Evolutionary conservation across 2,113 vertebrate genomes (phyloP).

Genomic region (Theristicus caerulescens): DNA sequence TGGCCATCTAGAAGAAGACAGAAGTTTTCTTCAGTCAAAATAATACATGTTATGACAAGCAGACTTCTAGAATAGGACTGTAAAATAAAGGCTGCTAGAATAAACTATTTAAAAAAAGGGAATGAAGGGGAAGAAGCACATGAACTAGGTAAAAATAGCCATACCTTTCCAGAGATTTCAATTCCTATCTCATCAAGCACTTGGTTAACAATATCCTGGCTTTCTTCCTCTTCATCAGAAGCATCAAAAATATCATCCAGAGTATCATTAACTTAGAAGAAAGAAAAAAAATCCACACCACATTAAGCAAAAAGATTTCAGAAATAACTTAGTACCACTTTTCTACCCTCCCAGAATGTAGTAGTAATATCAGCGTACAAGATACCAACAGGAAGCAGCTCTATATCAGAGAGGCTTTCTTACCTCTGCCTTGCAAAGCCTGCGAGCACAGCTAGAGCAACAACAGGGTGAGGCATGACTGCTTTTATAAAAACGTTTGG

Average conservation of each 20-base stretch:
- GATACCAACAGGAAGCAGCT: not conserved
- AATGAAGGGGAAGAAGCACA: not conserved
- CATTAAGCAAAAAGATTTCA: not conserved
- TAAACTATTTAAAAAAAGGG: not conserved
- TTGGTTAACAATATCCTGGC: slow-evolving; percentile 96
- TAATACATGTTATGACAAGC: not conserved
- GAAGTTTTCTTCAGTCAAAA: not conserved
- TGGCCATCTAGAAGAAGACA: slow-evolving; percentile 86
- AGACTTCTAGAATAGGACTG: not conserved
- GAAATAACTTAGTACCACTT: not conserved
- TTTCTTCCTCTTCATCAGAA: slow-evolving; percentile 97
- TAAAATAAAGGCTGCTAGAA: not conserved
- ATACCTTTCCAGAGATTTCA: slow-evolving; percentile 96
- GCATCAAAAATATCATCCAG: slow-evolving; percentile 96
- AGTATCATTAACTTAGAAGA: slow-evolving; percentile 86
- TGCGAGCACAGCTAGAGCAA: not conserved
- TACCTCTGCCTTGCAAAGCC: not conserved
- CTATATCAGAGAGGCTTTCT: not conserved
- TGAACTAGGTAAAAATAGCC: not conserved
- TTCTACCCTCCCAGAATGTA: not conserved
- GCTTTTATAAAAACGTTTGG: not conserved
- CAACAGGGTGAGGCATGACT: not conserved
- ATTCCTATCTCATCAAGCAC: slow-evolving; percentile 98
- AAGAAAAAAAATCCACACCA: not conserved
- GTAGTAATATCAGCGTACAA: not conserved